Conservation (phyloP, 2,888 invertebrate species). For the Torymus texanus region DNA sequence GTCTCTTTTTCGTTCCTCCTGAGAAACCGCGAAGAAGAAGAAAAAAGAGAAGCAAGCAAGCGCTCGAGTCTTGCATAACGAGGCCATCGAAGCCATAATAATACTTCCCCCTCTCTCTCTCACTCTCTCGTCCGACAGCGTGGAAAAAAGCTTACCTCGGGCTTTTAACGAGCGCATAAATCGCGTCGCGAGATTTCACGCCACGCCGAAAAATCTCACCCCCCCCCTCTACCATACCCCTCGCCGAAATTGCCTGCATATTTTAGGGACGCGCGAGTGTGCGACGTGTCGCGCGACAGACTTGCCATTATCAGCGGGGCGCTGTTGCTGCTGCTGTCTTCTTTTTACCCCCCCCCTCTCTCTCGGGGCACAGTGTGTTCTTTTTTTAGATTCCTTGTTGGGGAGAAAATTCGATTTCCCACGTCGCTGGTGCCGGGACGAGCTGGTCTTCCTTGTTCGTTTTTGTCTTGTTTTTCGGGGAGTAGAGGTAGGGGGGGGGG, state of each 20-base stretch:
- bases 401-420: constrained; percentile 8
- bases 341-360: background rate
- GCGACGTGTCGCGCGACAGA: background rate
- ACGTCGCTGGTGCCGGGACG: background rate
- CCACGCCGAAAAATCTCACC: constrained; percentile 12
- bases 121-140: background rate
- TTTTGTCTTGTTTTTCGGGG: too few species aligned
- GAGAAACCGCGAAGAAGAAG: too few species aligned
- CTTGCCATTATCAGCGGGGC: constrained; percentile 44
- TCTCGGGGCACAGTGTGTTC: background rate
- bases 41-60: too few species aligned
- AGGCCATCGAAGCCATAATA: background rate
- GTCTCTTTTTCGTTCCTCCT: too few species aligned
- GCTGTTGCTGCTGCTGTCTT: background rate
- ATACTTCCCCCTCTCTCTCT: too few species aligned
- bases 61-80: background rate
- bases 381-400: background rate
- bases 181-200: constrained; percentile 21
- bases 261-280: constrained; percentile 37
- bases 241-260: constrained; percentile 49
- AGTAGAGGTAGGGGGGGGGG: too few species aligned
- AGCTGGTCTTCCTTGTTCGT: too few species aligned
- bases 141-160: background rate
- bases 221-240: background rate
- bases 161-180: constrained; percentile 48